Evolutionary conservation across 2,888 invertebrate genomes (phyloP).

Genomic region (Heteromurus nitidus): DNA sequence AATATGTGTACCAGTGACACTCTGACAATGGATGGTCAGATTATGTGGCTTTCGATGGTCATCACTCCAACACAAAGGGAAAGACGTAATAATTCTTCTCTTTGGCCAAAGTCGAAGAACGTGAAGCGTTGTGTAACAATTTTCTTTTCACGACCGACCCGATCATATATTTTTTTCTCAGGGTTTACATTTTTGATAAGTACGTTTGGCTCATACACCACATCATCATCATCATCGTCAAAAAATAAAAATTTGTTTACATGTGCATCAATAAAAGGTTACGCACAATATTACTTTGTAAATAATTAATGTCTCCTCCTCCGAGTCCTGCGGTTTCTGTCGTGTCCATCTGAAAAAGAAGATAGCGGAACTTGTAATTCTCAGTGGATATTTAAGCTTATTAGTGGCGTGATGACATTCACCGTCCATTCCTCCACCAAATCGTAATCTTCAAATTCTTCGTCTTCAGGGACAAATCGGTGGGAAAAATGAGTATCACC

Average conservation of each 20-base stretch:
- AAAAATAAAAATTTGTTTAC: background rate
- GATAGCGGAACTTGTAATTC: slow-evolving; percentile 33
- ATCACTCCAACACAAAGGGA: too few species aligned
- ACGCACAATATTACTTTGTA: too few species aligned
- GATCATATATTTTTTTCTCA: background rate
- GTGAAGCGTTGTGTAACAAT: too few species aligned
- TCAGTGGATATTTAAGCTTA: slow-evolving; percentile 35
- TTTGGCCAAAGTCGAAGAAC: too few species aligned
- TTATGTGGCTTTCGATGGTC: slow-evolving; percentile 25
- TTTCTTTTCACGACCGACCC: too few species aligned
- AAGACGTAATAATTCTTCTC: too few species aligned
- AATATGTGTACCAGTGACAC: background rate
- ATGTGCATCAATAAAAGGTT: slow-evolving; percentile 1
- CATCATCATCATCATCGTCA: background rate
- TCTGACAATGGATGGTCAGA: background rate
- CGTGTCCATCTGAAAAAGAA: background rate
- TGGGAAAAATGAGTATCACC: too few species aligned
- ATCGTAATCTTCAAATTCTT: too few species aligned
- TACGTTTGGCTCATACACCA: too few species aligned
- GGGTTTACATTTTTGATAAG: too few species aligned
- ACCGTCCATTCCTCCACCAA: background rate
- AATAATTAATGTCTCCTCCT: too few species aligned
- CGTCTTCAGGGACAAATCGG: too few species aligned
- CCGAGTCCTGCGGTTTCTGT: background rate
- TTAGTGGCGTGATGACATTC: slow-evolving; percentile 42